Base-by-base conservation (phyloP, 1,140 invertebrate genomes). In the Zaprionus lachaisei region DNA sequence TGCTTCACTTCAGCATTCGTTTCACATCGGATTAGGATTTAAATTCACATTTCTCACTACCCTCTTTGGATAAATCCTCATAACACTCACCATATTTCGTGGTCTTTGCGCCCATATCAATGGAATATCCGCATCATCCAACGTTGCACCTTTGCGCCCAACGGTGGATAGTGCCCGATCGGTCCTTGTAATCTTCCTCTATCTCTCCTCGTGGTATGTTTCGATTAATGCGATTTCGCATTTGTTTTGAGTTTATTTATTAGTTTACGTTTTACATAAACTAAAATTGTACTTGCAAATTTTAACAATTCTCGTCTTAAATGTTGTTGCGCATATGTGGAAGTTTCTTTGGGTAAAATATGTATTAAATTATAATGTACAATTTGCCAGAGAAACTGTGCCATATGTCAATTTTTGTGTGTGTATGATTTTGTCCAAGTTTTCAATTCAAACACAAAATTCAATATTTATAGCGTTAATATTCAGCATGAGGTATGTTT, bases 121-220 rank as follows among this genome's bases (percentile, higher is more conserved):
- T 85, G 58, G 80, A 67, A 67, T 75, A 63, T 75, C 69, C 61
- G 63, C 78, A 77, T 78, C 83, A 82, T 82, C 76, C 75, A 86
- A 85, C 82, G 79, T 85, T 85, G 82, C 56, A 47, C n/a, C 7
- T 62, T 84, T 71, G 70, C 81, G 68, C 74, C 74, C 81, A 84
- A 84, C 81, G 81, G 56, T 85, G 82, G 82, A 85, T 79, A 85
- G 79, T 85, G 75, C 66, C 79, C 76, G 68, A 51, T 81, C 75
- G 68, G 56, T 81, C 79, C 83, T 75, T 79, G 79, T 70, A 65
- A 74, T 77, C 79, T 79, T 76, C 70, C 75, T 82, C 75, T 76
- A 60, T 82, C 79, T 86, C 57, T 84, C 57, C 83, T 79, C 68
- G 61, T 78, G 82, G 82, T 85, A 85, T 85, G 82, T 85, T 85